Base-by-base conservation (phyloP, 1,140 invertebrate genomes). In the Centruroides vittatus region DNA sequence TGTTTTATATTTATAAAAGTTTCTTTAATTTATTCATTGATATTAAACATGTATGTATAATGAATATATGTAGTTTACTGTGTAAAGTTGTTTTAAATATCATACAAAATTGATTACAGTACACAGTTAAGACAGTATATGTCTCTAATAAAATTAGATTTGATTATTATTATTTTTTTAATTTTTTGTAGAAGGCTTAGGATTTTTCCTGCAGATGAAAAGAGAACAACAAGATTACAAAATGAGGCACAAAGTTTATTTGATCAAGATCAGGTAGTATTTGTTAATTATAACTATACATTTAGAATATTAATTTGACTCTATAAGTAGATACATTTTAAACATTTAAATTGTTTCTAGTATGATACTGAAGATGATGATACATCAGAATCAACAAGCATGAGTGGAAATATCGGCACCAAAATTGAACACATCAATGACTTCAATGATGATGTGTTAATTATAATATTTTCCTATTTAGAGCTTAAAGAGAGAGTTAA, bases 181-280 rank as follows among this genome's bases (percentile, higher is more conserved):
- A 13, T 57, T 57, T 55, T n/a, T 50, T n/a, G 23, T 55, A 13
- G 61, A 60, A 53, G n/a, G n/a, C 55, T 64, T 13, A 13, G 63
- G 47, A 60, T 64, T 3, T 61, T 64, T 51, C 59, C 63, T 23
- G 60, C 59, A 56, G 63, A 64, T 57, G 56, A 64, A 46, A 64
- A 57, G 23, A 61, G 57, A 48, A 49, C 56, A 36, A 57, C 56
- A 61, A 61, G 61, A 35, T 61, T 58, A 35, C 55, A 59, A 36
- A 61, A 47, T 57, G 63, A 65, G 36, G 63, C 54, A 6, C 46
- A 57, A 59, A 13, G 62, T 64, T 23, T 35, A 47, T 35, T 47
- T 13, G 50, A 57, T 36, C 23, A 53, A 4, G 36, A 13, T 58
- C 9, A 47, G 23, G 23, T 58, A 35, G 10, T 35, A 49, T 34